Evolutionary conservation across 2,888 invertebrate genomes (phyloP).

Genomic region (Junonia oenone): DNA sequence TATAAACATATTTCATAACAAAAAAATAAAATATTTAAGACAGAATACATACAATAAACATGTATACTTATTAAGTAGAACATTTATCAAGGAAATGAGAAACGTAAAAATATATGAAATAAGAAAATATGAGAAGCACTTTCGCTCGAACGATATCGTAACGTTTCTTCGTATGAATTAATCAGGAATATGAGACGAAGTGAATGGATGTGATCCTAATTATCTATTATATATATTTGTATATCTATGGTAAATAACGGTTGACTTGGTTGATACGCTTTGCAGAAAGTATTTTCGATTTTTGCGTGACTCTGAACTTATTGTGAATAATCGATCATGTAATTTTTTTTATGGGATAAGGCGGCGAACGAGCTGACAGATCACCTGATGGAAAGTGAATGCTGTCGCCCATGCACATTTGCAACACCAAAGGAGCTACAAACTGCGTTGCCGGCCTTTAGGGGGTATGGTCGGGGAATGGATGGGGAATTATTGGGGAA

Average conservation of each 20-base stretch:
- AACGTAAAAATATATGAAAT: neutral
- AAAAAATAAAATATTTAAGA: neutral
- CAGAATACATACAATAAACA: neutral
- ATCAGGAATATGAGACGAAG: neutral
- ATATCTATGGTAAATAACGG: neutral
- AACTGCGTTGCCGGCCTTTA: too few relatives aligned
- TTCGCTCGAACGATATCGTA: neutral
- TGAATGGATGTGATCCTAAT: neutral
- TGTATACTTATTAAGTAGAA: neutral
- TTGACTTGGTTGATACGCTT: too few relatives aligned
- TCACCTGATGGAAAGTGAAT: too few relatives aligned
- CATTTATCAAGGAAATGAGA: neutral
- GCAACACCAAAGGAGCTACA: too few relatives aligned
- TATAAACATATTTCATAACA: neutral
- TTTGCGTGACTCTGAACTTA: too few relatives aligned
- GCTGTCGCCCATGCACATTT: too few relatives aligned
- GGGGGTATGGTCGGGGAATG: too few relatives aligned
- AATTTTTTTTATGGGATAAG: too few relatives aligned
- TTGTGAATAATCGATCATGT: too few relatives aligned
- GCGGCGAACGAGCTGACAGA: too few relatives aligned
- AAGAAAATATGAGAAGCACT: neutral
- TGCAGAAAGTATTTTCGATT: too few relatives aligned
- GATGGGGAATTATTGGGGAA: too few relatives aligned
- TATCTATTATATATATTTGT: neutral
- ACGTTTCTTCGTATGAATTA: neutral